A percentile compares a stretch with the other conserved stretches of the same genome.
Conservation (phyloP, 2,888 invertebrate genomes). For the Mesorhabditis spiculigera region DNA sequence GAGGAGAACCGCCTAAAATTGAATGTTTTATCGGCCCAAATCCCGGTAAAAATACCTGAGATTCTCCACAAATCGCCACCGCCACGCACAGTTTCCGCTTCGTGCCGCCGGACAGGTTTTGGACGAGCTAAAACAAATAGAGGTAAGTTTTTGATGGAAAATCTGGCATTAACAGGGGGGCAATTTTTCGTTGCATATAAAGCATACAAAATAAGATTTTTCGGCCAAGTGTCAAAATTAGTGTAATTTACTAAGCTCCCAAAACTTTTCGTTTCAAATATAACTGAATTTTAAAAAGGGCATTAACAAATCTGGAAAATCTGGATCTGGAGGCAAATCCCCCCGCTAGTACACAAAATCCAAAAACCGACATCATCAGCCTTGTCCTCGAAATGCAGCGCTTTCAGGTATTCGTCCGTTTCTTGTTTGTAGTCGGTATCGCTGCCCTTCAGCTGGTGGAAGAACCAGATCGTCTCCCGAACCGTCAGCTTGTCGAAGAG, state of each 20-base stretch:
- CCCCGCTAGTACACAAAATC: too few relatives aligned
- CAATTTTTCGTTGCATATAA: too few relatives aligned
- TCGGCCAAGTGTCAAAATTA: too few relatives aligned
- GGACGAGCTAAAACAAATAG: slow-evolving; percentile 20
- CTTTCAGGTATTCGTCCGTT: slow-evolving; percentile 17
- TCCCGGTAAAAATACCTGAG: slow-evolving; percentile 28
- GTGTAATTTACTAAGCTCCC: fast-evolving
- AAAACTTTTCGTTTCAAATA: too few relatives aligned
- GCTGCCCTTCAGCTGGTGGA: slow-evolving; percentile 42
- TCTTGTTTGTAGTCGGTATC: slow-evolving; percentile 21
- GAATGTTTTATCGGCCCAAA: too few relatives aligned
- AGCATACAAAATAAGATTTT: too few relatives aligned
- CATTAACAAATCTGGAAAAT: too few relatives aligned
- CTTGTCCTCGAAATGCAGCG: slow-evolving; percentile 35
- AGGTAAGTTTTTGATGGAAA: too few relatives aligned
- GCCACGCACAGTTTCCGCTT: slow-evolving; percentile 53
- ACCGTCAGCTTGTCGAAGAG: slow-evolving; percentile 37
- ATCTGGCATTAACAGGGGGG: too few relatives aligned
- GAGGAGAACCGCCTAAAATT: slow-evolving; percentile 21
- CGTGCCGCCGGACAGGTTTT: slow-evolving; percentile 51
- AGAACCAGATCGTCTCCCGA: slow-evolving; percentile 48
- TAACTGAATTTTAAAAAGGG: too few relatives aligned
- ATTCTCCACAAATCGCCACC: slow-evolving; percentile 45
- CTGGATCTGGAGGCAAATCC: too few relatives aligned
- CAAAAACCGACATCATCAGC: slow-evolving; percentile 21